A percentile compares a stretch with the other conserved stretches of the same genome.
phyloP scores from a whole-genome alignment of 2,797 vertebrate genomes.

The Brachyrhaphis roseni region DNA sequence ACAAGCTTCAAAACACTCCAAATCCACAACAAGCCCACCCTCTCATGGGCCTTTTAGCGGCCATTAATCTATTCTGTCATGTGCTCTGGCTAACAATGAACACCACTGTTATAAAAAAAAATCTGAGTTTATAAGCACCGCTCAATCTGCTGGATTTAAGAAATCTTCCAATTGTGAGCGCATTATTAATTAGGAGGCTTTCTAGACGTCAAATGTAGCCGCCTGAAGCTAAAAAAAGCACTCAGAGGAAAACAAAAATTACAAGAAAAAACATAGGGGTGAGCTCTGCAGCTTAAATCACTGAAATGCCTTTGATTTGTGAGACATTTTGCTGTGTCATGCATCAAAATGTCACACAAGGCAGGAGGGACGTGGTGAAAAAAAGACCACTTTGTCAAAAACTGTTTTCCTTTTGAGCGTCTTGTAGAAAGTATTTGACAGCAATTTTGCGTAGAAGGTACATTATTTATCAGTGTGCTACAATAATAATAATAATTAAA shows the following conservation, averaged over 20 bases:
- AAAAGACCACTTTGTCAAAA: conserved; percentile 64
- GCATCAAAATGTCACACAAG: conserved; percentile 57
- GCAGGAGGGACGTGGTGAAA: not conserved
- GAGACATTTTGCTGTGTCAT: conserved; percentile 56
- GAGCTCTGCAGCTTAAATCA: conserved; percentile 36
- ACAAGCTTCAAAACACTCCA: conserved; percentile 36
- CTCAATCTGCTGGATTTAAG: conserved; percentile 37
- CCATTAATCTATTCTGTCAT: conserved; percentile 56
- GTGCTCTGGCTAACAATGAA: conserved; percentile 55
- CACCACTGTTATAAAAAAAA: conserved; percentile 44
- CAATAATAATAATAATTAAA: not conserved
- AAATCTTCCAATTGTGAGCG: conserved; percentile 38
- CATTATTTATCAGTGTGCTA: conserved; percentile 46
- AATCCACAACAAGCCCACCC: conserved; percentile 56
- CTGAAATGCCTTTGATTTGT: conserved; percentile 47
- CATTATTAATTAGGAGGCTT: conserved; percentile 45
- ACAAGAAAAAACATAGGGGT: conserved; percentile 45
- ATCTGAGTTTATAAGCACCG: conserved; percentile 29
- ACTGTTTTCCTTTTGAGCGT: conserved; percentile 37
- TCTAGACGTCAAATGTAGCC: conserved; percentile 13
- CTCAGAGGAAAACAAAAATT: conserved; percentile 27
- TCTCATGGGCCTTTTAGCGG: conserved; percentile 37
- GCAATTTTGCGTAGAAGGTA: conserved; percentile 34
- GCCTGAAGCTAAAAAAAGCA: conserved; percentile 24
- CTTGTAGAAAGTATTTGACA: conserved; percentile 32